Evolutionary conservation across 2,113 vertebrate species (phyloP), one percentile per base, ranked within the genome.

Genomic region (Macrotis lagotis): DNA sequence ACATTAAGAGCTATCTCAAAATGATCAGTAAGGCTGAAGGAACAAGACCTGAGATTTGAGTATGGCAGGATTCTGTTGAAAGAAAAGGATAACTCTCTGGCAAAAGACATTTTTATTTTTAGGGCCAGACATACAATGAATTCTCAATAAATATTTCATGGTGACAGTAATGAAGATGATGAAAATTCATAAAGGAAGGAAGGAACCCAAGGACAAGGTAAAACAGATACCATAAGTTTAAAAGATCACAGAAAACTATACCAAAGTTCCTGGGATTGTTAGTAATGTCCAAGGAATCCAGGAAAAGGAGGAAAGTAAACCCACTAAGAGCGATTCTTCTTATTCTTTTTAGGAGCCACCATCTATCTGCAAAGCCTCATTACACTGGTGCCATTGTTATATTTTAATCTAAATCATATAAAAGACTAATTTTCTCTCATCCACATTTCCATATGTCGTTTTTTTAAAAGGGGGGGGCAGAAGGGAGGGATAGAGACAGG

Each of bases 141-240:
- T n/a, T 88, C 91, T 55, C 88, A 52, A 93, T 93, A 95, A 95
- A 95, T 89, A 96, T 47, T 83, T 92, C 28, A 94, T 94, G 50
- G 3, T 91, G 44, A 93, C 90, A 90, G 11, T 59, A 88, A 92
- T 74, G 14, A 97, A 96, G 37, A 93, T 11, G 50, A 89, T 89
- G 50, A 50, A 92, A n/a, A 95, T 55, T 96, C 90, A 96, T 93
- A 95, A 90, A 91, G 24, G 91, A 25, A 91, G 26, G 91, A 51
- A 94, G 31, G 37, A 95, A 90, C 48, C 59, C 91, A 96, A 95
- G 83, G 88, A 89, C 90, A 89, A 95, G 91, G 59, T 51, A 52
- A 55, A 11, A 25, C 50, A 91, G 88, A 90, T 49, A 90, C 90
- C 51, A 0, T n/a, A n/a, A n/a, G n/a, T n/a, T 8, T 31, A 93